Evolutionary conservation across 2,113 vertebrate genomes (phyloP), one percentile per base, ranked within the genome.

Genomic region (Microcebus griseorufus): DNA sequence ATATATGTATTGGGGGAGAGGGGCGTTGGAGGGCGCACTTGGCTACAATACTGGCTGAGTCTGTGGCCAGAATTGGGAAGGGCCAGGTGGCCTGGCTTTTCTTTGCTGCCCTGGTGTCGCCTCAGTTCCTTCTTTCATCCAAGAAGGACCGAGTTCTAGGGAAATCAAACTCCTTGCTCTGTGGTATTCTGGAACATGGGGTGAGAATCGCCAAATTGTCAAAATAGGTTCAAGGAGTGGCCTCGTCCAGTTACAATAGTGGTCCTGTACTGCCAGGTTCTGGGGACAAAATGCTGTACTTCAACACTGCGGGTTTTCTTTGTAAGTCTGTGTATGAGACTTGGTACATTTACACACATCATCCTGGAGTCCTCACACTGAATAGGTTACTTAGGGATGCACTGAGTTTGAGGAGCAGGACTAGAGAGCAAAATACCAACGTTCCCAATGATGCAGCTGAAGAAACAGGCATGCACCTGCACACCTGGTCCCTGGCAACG

Each of bases 61-160:
- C 55, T 32, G 55, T 17, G 5, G 23, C 6, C 53, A 39, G 55
- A 72, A n/a, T 10, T 17, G 20, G 20, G 60, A 27, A 37, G 60
- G 39, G 14, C 34, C 58, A 18, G 62, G 18, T 37, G 18, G 13
- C 34, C 13, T 6, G 0, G 23, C 27, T 34, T 42, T 53, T 53
- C 42, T 23, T 23, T 14, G 1, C 0, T 2, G 23, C 58, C 23
- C n/a, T 29, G 17, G 5, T 11, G 22, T 39, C 3, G 4, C 58
- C 29, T 67, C 58, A 20, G 0, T 42, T 58, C 62, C 87, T 65
- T 94, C 27, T 0, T 55, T 48, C 29, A 25, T 69, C 45, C 22
- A 14, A 62, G 72, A 73, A 91, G 18, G 25, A 20, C 11, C 0
- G 10, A 42, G 53, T 83, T 83, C 60, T 32, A 20, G 42, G 32